phyloP scores from a whole-genome alignment of 2,797 vertebrate genomes.

The Hyperoplus immaculatus region DNA sequence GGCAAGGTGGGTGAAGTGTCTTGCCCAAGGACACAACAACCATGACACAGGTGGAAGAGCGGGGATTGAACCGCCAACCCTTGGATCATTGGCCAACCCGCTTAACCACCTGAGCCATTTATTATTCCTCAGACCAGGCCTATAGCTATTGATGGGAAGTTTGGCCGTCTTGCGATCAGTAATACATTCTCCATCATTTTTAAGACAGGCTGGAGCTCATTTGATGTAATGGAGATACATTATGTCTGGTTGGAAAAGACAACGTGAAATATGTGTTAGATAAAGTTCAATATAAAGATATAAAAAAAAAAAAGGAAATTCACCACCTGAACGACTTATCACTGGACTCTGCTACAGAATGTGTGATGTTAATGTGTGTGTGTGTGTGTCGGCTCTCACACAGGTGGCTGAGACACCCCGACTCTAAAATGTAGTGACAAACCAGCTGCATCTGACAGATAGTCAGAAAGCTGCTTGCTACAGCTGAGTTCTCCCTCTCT shows the following conservation, averaged over 20 bases:
- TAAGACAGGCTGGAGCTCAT: slow-evolving; percentile 13
- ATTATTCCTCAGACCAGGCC: slow-evolving; percentile 19
- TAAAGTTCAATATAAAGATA: slow-evolving; percentile 31
- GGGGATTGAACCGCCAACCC: too few relatives aligned
- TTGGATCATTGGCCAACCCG: too few relatives aligned
- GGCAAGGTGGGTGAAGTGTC: too few relatives aligned
- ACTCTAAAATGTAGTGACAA: slow-evolving; percentile 53
- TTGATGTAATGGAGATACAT: slow-evolving; percentile 16
- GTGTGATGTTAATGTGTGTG: slow-evolving; percentile 35
- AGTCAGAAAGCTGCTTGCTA: slow-evolving; percentile 48
- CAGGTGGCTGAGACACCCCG: slow-evolving; percentile 79
- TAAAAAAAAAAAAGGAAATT: slow-evolving; percentile 30
- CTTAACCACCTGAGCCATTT: too few relatives aligned
- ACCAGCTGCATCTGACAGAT: slow-evolving; percentile 80
- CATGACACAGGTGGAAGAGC: too few relatives aligned
- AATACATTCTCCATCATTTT: slow-evolving; percentile 3
- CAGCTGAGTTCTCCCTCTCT: slow-evolving; percentile 16
- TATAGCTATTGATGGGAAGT: slow-evolving; percentile 26
- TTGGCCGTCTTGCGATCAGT: slow-evolving; percentile 27
- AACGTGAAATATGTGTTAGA: slow-evolving; percentile 18
- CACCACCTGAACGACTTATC: slow-evolving; percentile 22
- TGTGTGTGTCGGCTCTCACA: slow-evolving; percentile 7
- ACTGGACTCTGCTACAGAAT: slow-evolving; percentile 40
- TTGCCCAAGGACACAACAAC: too few relatives aligned
- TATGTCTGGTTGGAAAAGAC: slow-evolving; percentile 13